Percentiles rank a stretch among this genome's conserved stretches.
Conservation (phyloP, 2,888 invertebrate genomes). For the Orchesella flavescens region DNA sequence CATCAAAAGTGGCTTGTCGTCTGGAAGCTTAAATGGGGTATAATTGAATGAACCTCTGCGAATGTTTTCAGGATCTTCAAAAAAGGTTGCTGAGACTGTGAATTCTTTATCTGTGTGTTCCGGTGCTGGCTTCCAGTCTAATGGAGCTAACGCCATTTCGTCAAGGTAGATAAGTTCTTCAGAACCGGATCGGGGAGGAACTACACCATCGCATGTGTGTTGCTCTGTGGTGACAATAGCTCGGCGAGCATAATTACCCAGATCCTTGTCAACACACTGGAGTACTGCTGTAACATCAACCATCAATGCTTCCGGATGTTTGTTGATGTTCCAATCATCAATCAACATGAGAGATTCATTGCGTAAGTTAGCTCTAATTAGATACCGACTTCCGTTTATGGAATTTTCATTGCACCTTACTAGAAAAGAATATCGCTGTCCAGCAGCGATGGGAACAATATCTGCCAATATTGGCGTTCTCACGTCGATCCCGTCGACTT, state of each 20-base stretch:
- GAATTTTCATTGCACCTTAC: slow-evolving; percentile 11
- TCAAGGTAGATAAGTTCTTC: slow-evolving; percentile 1
- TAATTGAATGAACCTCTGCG: slow-evolving; percentile 58
- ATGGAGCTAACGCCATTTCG: slow-evolving; percentile 51
- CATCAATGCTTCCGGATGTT: slow-evolving; percentile 61
- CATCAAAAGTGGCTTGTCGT: slow-evolving; percentile 60
- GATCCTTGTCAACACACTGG: slow-evolving; percentile 23
- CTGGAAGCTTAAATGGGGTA: slow-evolving; percentile 22
- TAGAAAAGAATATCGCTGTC: slow-evolving; percentile 67
- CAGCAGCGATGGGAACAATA: slow-evolving; percentile 50
- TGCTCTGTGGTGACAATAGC: not conserved
- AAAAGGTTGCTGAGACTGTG: slow-evolving; percentile 30
- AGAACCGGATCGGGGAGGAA: not conserved
- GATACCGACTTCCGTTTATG: slow-evolving; percentile 7
- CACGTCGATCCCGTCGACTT: slow-evolving; percentile 64
- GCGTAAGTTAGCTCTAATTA: slow-evolving; percentile 58
- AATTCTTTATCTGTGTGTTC: slow-evolving; percentile 50
- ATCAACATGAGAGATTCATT: slow-evolving; percentile 53
- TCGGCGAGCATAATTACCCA: not conserved
- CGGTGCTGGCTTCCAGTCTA: slow-evolving; percentile 58
- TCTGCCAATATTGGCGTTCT: slow-evolving; percentile 26
- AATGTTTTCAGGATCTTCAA: slow-evolving; percentile 48
- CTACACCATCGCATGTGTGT: slow-evolving; percentile 20
- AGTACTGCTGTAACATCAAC: slow-evolving; percentile 61
- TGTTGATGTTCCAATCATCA: slow-evolving; percentile 61